Evolutionary conservation across 2,888 invertebrate genomes (phyloP).

Genomic region (Apamea anceps): DNA sequence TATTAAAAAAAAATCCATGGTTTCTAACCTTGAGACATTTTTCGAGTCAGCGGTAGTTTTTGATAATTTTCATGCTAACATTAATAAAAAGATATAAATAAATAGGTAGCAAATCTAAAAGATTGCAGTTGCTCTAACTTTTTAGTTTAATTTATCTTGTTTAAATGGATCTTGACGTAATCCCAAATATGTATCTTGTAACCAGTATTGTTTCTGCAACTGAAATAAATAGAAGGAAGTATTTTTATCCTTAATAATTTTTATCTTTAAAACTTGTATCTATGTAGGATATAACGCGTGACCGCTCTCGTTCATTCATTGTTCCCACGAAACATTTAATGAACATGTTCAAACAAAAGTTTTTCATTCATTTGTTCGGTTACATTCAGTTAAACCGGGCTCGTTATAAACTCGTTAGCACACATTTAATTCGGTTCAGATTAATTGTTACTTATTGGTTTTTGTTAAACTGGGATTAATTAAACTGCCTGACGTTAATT

Average conservation of each 20-base stretch:
- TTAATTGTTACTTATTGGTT: constrained; percentile 33
- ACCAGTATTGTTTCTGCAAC: neutral
- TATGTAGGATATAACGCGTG: neutral
- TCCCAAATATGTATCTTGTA: neutral
- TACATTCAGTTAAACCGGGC: constrained; percentile 11
- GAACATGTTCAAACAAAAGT: constrained; percentile 47
- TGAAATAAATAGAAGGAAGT: neutral
- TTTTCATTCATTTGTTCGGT: constrained; percentile 32
- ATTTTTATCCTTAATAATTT: neutral
- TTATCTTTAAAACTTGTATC: neutral
- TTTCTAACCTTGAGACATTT: neutral
- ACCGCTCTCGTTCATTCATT: constrained; percentile 17
- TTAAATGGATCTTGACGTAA: neutral
- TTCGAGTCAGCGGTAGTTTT: neutral
- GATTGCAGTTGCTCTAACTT: neutral
- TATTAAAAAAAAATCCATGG: no score
- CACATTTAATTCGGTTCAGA: constrained; percentile 31
- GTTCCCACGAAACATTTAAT: constrained; percentile 44
- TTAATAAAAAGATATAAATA: no score
- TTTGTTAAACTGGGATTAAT: constrained; percentile 28
- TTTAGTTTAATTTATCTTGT: neutral
- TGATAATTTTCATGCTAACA: neutral
- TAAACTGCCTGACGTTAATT: constrained; percentile 28
- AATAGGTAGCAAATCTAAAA: neutral
- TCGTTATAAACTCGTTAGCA: constrained; percentile 51